Evolutionary conservation across 2,797 vertebrate species (phyloP).

Genomic region (Erethizon dorsatum): DNA sequence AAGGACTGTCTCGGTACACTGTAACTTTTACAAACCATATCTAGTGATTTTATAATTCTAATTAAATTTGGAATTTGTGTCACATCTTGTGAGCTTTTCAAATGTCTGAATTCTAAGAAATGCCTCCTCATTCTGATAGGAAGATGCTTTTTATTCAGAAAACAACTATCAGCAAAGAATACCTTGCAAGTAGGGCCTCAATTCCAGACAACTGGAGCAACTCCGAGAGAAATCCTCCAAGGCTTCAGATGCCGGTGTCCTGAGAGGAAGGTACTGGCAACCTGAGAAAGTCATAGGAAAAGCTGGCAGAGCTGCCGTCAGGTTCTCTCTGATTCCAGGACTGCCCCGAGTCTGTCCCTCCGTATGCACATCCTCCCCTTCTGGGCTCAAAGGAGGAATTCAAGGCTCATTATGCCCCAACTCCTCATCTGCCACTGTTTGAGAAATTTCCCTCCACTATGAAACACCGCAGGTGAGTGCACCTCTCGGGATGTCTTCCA

Average conservation of each 20-base stretch:
- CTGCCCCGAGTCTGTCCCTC: not conserved
- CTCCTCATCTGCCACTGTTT: not conserved
- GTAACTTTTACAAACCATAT: not conserved
- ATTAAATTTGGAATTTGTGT: not conserved
- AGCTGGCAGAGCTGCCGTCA: not conserved
- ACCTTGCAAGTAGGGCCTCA: not conserved
- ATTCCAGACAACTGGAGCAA: not conserved
- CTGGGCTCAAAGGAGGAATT: not conserved
- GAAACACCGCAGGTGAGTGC: not conserved
- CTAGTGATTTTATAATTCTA: conserved; percentile 21
- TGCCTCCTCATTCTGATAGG: not conserved
- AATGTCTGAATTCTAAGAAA: conserved; percentile 53
- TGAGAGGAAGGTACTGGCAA: not conserved
- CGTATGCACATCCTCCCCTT: not conserved
- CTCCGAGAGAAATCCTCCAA: not conserved
- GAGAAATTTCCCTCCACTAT: not conserved
- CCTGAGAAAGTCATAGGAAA: conserved; percentile 26
- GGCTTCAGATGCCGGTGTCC: not conserved
- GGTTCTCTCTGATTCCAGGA: not conserved
- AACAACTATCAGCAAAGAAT: not conserved
- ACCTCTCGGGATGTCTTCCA: not conserved
- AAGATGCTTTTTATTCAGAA: conserved; percentile 45
- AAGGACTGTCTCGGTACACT: not conserved
- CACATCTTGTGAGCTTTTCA: not conserved
- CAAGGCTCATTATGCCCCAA: not conserved